Conservation (phyloP, 2,113 vertebrate genomes). For the Symphodus melops region DNA sequence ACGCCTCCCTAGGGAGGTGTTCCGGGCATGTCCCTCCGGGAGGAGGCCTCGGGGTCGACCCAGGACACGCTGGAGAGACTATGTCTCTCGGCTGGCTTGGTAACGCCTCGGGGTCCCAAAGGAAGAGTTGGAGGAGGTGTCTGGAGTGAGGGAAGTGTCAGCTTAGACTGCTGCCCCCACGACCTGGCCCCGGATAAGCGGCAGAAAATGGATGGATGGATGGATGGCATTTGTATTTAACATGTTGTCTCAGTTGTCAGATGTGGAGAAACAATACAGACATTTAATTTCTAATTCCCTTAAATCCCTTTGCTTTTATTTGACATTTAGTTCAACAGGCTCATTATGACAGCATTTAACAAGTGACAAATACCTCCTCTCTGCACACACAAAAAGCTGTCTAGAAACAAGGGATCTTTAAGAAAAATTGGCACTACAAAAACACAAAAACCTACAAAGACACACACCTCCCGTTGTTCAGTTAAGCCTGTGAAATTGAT, state of each 20-base stretch:
- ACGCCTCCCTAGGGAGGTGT: too few species aligned
- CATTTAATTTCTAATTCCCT: conserved; percentile 69
- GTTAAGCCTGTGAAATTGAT: conserved; percentile 77
- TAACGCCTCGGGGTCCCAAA: too few species aligned
- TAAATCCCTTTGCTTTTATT: conserved; percentile 61
- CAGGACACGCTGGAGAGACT: too few species aligned
- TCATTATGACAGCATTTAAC: conserved; percentile 71
- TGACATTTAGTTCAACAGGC: conserved; percentile 75
- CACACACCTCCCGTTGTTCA: conserved; percentile 18
- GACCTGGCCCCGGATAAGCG: too few species aligned
- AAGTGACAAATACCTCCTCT: conserved; percentile 44
- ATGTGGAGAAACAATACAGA: conserved; percentile 58
- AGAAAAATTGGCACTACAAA: conserved; percentile 42
- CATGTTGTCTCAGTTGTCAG: conserved; percentile 70
- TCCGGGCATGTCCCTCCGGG: too few species aligned
- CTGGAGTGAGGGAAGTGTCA: too few species aligned
- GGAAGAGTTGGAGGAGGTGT: too few species aligned
- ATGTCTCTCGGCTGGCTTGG: too few species aligned
- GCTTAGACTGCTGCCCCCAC: too few species aligned
- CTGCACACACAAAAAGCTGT: conserved; percentile 5
- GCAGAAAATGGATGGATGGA: too few species aligned
- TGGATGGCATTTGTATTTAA: conserved; percentile 73
- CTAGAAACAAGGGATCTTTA: conserved; percentile 40
- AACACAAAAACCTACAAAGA: conserved; percentile 19
- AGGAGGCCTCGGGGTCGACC: too few species aligned